A percentile compares a stretch with the other conserved stretches of the same genome.
These are phyloP conservation scores for Micrasema longulum DNA, from an alignment of 1,140 invertebrate genomes.

Conservation along the genomic window DNA sequence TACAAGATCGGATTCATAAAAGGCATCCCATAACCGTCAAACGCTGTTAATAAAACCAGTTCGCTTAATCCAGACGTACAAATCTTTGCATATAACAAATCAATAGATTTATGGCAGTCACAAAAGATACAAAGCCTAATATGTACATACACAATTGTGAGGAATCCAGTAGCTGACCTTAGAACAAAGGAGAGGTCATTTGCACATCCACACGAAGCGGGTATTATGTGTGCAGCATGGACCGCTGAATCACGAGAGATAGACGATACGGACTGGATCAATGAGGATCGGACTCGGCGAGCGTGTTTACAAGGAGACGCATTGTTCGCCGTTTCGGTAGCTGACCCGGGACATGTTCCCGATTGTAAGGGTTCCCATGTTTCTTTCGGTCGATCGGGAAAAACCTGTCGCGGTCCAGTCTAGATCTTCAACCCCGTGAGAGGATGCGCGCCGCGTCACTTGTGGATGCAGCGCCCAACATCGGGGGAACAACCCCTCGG, in stretches of 20 bases:
- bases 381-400: conserved; percentile 35
- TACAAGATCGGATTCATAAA: not conserved
- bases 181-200: conserved; percentile 18
- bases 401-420: conserved; percentile 34
- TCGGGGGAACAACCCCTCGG: conserved; percentile 12
- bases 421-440: conserved; percentile 3
- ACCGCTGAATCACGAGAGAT: conserved; percentile 10
- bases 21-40: conserved; percentile 26
- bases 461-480: not conserved
- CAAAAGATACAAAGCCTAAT: conserved; percentile 19
- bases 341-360: conserved; percentile 21
- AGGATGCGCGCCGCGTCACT: not conserved
- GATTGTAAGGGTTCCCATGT: not conserved
- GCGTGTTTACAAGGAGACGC: conserved; percentile 27
- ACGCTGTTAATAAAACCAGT: conserved; percentile 17
- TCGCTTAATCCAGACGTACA: conserved; percentile 5
- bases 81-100: not conserved
- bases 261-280: conserved; percentile 5
- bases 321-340: conserved; percentile 34
- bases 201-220: not conserved
- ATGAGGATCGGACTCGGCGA: too few species aligned
- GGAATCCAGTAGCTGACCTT: conserved; percentile 36
- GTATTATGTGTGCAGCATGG: conserved; percentile 25
- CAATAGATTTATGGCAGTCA: conserved; percentile 21
- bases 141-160: not conserved